phyloP scores from a whole-genome alignment of 2,113 vertebrate genomes.

The Nycticorax nycticorax region DNA sequence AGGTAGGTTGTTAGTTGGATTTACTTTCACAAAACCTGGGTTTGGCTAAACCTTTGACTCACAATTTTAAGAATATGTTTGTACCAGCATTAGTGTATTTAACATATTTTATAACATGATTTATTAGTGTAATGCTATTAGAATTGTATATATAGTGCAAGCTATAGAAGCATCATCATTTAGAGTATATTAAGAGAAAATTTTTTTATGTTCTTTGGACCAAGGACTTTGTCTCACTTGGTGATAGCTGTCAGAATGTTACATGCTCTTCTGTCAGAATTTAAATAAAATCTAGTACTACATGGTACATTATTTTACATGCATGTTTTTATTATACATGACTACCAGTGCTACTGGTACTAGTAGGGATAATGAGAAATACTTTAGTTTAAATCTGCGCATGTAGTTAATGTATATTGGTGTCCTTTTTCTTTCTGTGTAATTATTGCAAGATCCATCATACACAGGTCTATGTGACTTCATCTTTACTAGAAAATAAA shows the following conservation, averaged over 20 bases:
- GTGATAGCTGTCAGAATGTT: neutral
- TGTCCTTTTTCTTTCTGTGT: neutral
- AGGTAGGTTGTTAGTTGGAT: neutral
- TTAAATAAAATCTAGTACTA: neutral
- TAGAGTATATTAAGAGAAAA: neutral
- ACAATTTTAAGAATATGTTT: neutral
- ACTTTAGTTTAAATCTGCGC: neutral
- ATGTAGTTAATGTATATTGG: neutral
- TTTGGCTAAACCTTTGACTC: neutral
- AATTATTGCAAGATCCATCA: neutral
- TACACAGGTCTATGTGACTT: neutral
- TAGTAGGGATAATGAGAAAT: neutral
- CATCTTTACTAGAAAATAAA: neutral
- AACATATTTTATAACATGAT: neutral
- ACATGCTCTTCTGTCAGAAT: neutral
- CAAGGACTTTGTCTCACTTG: neutral
- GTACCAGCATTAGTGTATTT: neutral
- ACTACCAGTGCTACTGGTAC: neutral
- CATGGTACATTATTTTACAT: neutral
- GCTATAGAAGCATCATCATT: neutral
- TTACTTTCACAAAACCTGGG: neutral
- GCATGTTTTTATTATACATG: neutral
- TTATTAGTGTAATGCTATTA: neutral
- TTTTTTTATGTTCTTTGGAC: neutral
- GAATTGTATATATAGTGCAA: neutral